phyloP scores from a whole-genome alignment of 2,888 invertebrate genomes.

The Acronicta aceris region DNA sequence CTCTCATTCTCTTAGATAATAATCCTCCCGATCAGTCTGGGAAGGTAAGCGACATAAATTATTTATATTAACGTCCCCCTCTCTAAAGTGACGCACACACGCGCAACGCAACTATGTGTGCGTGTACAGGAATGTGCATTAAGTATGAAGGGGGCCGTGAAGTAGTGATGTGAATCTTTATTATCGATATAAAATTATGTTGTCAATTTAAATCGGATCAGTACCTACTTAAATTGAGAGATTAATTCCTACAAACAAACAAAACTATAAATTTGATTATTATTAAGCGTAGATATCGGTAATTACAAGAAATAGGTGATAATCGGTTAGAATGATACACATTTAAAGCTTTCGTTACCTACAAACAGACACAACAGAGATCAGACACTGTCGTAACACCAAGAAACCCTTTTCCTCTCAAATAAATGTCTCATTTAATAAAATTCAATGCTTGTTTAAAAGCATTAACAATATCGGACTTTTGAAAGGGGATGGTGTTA shows the following conservation, averaged over 20 bases:
- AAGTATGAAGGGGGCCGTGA: conserved; percentile 35
- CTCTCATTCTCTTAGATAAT: too few relatives aligned
- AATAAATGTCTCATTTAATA: background rate
- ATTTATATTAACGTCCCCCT: conserved; percentile 30
- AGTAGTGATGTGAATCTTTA: conserved; percentile 33
- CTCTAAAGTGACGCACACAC: conserved; percentile 35
- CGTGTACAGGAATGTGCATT: conserved; percentile 44
- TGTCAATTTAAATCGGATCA: background rate
- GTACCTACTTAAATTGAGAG: too few relatives aligned
- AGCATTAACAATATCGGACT: background rate
- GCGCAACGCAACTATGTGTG: conserved; percentile 3
- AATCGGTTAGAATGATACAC: too few relatives aligned
- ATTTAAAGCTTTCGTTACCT: too few relatives aligned
- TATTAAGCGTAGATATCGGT: too few relatives aligned
- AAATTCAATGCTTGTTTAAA: background rate
- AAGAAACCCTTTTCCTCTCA: background rate
- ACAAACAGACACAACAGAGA: background rate
- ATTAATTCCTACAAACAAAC: background rate
- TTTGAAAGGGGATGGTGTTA: background rate
- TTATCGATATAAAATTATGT: conserved; percentile 27
- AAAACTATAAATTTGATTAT: too few relatives aligned
- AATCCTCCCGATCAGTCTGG: conserved; percentile 14
- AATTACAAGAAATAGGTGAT: too few relatives aligned
- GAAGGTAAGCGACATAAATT: conserved; percentile 31
- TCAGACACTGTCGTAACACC: background rate